phyloP scores from a whole-genome alignment of 2,888 invertebrate species.

The Brachyptera putata region DNA sequence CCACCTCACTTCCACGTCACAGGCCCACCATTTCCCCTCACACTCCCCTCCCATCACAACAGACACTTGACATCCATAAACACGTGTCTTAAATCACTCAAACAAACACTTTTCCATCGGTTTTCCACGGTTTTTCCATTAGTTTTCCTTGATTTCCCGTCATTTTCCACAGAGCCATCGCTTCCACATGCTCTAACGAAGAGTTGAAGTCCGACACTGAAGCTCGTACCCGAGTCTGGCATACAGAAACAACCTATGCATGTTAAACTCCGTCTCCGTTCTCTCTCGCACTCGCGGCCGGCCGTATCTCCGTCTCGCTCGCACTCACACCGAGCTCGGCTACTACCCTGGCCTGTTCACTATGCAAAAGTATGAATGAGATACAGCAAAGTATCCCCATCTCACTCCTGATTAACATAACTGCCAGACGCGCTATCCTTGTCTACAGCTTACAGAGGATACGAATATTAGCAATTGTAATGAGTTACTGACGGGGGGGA shows the following conservation, averaged over 20 bases:
- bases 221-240: neutral
- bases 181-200: neutral
- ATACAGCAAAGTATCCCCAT: conserved; percentile 40
- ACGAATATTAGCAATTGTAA: conserved; percentile 34
- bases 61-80: too few species aligned
- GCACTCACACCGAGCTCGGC: conserved; percentile 5
- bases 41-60: too few species aligned
- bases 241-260: conserved; percentile 9
- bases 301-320: conserved; percentile 20
- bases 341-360: conserved; percentile 30
- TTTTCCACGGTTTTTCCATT: too few species aligned
- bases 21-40: too few species aligned
- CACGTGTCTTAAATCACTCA: too few species aligned
- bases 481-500: conserved; percentile 30
- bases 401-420: conserved; percentile 23
- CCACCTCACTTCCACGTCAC: too few species aligned
- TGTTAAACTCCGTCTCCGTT: conserved; percentile 27
- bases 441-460: conserved; percentile 1
- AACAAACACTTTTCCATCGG: too few species aligned
- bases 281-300: neutral
- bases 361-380: conserved; percentile 59
- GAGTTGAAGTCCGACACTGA: neutral
- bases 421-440: neutral
- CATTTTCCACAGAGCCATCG: too few species aligned
- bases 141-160: too few species aligned